Evolutionary conservation across 2,888 invertebrate species (phyloP).

Genomic region (Leptothorax acervorum): DNA sequence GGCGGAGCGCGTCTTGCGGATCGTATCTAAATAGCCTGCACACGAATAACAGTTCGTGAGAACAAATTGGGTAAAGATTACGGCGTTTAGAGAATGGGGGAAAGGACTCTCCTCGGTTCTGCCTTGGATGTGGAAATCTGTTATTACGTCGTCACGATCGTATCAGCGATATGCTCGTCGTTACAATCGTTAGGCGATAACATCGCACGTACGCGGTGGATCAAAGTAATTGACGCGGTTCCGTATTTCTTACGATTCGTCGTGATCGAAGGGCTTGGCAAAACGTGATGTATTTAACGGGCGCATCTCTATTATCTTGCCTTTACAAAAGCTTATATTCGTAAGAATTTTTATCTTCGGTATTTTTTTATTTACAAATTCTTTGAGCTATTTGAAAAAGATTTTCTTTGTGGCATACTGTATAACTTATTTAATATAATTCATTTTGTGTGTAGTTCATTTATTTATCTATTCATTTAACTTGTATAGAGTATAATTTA

Average conservation of each 20-base stretch:
- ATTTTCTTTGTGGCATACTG: neutral
- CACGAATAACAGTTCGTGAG: slow-evolving; percentile 13
- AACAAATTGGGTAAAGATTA: slow-evolving; percentile 45
- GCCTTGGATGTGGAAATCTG: slow-evolving; percentile 28
- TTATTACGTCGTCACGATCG: slow-evolving; percentile 49
- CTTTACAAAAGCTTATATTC: neutral
- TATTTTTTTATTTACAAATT: slow-evolving; percentile 7
- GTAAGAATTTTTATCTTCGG: neutral
- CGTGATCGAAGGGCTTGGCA: neutral
- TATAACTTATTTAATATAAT: neutral
- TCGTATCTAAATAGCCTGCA: slow-evolving; percentile 5
- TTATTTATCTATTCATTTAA: neutral
- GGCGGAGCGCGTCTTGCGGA: neutral
- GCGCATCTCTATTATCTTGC: neutral
- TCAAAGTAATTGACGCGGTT: slow-evolving; percentile 12
- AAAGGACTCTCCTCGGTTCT: slow-evolving; percentile 24
- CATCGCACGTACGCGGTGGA: slow-evolving; percentile 7
- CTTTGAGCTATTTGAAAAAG: neutral
- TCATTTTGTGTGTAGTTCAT: neutral
- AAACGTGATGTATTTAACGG: neutral
- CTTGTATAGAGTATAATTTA: too few relatives aligned
- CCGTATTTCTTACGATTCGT: slow-evolving; percentile 8
- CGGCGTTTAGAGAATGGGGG: neutral
- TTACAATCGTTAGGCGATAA: slow-evolving; percentile 30
- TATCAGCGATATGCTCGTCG: slow-evolving; percentile 16